Evolutionary conservation across 2,797 vertebrate genomes (phyloP), one percentile per base, ranked within the genome.

Genomic region (Myripristis murdjan): DNA sequence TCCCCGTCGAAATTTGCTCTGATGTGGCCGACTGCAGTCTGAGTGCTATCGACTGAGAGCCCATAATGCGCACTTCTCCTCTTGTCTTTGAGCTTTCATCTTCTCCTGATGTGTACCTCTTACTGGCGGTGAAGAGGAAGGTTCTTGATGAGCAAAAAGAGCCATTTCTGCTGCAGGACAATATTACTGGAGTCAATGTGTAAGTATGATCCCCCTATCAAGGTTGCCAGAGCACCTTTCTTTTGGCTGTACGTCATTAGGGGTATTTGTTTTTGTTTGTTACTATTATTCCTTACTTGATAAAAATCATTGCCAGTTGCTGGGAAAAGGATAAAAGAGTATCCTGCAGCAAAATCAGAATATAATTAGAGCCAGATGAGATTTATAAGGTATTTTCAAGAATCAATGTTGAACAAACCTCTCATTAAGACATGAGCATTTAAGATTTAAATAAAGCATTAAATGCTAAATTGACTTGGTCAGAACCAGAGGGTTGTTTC

Each of bases 11-110:
- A 72, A 84, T 71, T 74, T 69, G 58, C 79, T 86, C 88, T 90
- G 82, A 91, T 87, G 78, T 70, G 63, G 64, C 73, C 47, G 77
- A 77, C 62, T 57, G 54, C 62, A 52, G 77, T 58, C 81, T 60
- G 75, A 75, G 83, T 75, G 82, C 72, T 81, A 75, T 87, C 72
- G 87, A 85, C 87, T 82, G 83, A 72, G 76, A 69, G 84, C n/a
- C 74, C 46, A 16, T 77, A 83, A 81, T 79, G 64, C 37, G 70
- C 74, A 77, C 65, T 52, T n/a, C 23, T 48, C 72, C 56, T 70
- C 39, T 15, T 59, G 69, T 67, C 67, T 76, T 28, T 48, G 52
- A 65, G 71, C 85, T 90, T 88, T 89, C 77, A 89, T 90, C 87
- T 88, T 75, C 60, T 65, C 53, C 71, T 67, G 79, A 69, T 70